Evolutionary conservation across 92 coral and sea anemone species (phyloP).

Genomic region (Plumapathes pennacea): DNA sequence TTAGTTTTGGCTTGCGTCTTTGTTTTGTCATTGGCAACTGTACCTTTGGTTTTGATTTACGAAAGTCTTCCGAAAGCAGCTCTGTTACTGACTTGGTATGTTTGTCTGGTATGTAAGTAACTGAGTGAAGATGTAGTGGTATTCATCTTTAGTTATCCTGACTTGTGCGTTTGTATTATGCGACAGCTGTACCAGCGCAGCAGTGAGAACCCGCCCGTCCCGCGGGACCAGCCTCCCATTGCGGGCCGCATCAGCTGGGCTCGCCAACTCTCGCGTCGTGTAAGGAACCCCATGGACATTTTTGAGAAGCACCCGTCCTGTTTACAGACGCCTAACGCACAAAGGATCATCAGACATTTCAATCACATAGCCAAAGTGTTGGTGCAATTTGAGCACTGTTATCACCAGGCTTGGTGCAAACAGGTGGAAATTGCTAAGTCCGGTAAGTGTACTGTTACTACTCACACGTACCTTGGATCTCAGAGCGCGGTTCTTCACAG

Average conservation of each 20-base stretch:
- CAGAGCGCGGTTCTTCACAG: too few relatives aligned
- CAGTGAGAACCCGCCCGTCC: conserved; percentile 70
- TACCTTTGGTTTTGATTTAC: too few relatives aligned
- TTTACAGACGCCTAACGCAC: conserved; percentile 59
- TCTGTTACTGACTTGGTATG: too few relatives aligned
- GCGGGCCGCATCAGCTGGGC: conserved; percentile 89
- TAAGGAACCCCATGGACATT: conserved; percentile 78
- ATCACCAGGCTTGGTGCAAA: conserved; percentile 77
- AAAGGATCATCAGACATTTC: conserved; percentile 59
- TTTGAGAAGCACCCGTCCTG: conserved; percentile 76
- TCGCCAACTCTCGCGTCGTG: conserved; percentile 79
- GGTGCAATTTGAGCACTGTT: conserved; percentile 70
- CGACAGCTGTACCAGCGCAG: conserved; percentile 65
- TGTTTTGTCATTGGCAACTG: too few relatives aligned
- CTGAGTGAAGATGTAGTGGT: too few relatives aligned
- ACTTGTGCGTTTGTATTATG: not conserved
- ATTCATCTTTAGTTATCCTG: too few relatives aligned
- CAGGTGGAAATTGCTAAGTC: conserved; percentile 79
- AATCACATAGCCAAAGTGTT: conserved; percentile 71
- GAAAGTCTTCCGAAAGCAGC: too few relatives aligned
- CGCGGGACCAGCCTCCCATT: conserved; percentile 80
- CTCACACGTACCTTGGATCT: too few relatives aligned
- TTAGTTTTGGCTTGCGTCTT: too few relatives aligned
- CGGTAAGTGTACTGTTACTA: conserved; percentile 27
- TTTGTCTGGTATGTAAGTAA: too few relatives aligned